A percentile compares a stretch with the other conserved stretches of the same genome.
Evolutionary conservation across 2,797 vertebrate genomes (phyloP).

Genomic region (Lagorchestes hirsutus): DNA sequence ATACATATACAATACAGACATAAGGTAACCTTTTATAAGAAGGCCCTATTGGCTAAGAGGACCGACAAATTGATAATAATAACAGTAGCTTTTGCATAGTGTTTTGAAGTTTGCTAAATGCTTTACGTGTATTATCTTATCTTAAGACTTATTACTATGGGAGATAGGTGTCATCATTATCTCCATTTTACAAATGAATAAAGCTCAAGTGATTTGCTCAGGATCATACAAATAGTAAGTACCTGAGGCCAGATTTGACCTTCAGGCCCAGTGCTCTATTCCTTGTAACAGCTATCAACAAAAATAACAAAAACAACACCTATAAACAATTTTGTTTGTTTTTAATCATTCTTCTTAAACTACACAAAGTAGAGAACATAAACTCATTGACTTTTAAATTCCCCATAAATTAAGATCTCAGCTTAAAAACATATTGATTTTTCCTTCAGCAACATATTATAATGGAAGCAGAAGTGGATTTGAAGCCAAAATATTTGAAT

Average conservation of each 20-base stretch:
- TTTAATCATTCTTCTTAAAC: neutral
- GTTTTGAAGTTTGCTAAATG: neutral
- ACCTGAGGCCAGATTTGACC: neutral
- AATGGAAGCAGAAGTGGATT: neutral
- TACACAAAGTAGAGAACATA: neutral
- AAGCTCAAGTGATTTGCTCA: neutral
- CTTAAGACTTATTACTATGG: neutral
- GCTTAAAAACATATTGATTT: neutral
- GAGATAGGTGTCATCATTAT: neutral
- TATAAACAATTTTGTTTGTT: neutral
- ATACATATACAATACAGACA: neutral
- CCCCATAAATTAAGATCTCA: neutral
- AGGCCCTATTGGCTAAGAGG: neutral
- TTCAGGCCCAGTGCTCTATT: neutral
- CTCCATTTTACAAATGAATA: neutral
- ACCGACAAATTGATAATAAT: neutral
- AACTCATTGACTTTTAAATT: neutral
- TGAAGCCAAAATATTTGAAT: neutral
- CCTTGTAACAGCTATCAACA: neutral
- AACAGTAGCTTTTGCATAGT: neutral
- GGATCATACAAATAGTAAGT: neutral
- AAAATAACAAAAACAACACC: neutral
- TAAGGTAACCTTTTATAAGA: neutral
- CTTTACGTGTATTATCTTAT: neutral
- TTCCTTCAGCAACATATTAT: neutral